These are phyloP conservation scores for Agrochola macilenta DNA, from an alignment of 2,888 invertebrate genomes.

Conservation along the genomic window DNA sequence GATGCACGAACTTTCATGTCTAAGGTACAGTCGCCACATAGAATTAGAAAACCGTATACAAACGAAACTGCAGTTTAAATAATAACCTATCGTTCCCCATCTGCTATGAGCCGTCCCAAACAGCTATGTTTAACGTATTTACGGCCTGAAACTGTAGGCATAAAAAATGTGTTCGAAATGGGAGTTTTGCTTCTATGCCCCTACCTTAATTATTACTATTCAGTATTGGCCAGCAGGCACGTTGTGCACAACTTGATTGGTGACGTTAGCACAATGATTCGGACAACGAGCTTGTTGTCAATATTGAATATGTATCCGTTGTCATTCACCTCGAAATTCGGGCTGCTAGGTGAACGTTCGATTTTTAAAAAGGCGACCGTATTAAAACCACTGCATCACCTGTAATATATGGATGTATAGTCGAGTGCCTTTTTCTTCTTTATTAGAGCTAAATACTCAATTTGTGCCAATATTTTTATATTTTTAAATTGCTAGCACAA, in stretches of 20 bases:
- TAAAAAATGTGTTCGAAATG: neutral
- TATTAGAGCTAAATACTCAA: conserved; percentile 80
- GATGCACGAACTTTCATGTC: conserved; percentile 40
- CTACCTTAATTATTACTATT: neutral
- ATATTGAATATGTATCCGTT: conserved; percentile 15
- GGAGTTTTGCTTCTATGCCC: neutral
- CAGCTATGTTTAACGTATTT: neutral
- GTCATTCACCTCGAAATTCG: conserved; percentile 23
- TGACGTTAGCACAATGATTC: neutral
- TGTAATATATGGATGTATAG: conserved; percentile 60
- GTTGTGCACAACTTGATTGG: conserved; percentile 11
- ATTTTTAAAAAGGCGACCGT: neutral
- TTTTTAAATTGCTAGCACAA: conserved; percentile 71
- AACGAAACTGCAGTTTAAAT: neutral
- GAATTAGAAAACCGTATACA: neutral
- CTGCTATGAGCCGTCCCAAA: no score
- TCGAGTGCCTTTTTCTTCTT: conserved; percentile 74
- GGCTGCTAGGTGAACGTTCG: conserved; percentile 9
- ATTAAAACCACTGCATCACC: conserved; percentile 22
- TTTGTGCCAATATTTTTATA: conserved; percentile 82
- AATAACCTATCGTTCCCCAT: no score
- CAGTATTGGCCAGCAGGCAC: neutral
- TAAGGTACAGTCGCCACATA: neutral
- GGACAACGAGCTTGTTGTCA: neutral
- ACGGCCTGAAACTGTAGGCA: neutral